Percentiles rank a stretch among this genome's conserved stretches.
Conservation (phyloP, 2,888 invertebrate genomes). For the Zelleria hepariella region DNA sequence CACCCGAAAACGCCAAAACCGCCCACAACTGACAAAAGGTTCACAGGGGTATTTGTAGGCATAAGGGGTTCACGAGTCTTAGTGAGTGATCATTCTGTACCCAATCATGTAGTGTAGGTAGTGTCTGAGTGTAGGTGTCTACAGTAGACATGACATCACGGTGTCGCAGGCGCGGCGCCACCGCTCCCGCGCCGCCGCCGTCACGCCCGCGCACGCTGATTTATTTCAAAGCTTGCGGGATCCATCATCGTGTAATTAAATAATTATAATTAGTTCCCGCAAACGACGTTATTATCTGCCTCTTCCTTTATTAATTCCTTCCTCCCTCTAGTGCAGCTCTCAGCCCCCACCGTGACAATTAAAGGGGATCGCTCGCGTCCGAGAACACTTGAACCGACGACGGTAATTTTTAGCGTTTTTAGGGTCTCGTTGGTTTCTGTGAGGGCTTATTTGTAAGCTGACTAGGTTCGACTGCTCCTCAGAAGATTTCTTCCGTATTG, state of each 20-base stretch:
- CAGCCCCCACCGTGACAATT: conserved; percentile 32
- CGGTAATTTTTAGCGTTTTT: conserved; percentile 41
- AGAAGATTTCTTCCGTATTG: too few species aligned
- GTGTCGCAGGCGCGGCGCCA: not conserved
- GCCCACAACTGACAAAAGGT: too few species aligned
- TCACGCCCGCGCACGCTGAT: not conserved
- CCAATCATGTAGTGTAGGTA: too few species aligned
- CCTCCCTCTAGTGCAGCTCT: not conserved
- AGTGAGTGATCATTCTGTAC: too few species aligned
- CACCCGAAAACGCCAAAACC: too few species aligned
- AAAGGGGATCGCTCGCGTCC: conserved; percentile 54
- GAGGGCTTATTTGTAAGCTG: too few species aligned
- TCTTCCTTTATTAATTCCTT: not conserved
- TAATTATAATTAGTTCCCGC: not conserved
- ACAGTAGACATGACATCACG: not conserved
- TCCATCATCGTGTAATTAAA: not conserved
- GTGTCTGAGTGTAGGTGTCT: not conserved
- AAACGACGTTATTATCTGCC: not conserved
- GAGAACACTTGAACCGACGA: conserved; percentile 25
- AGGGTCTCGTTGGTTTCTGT: conserved; percentile 19
- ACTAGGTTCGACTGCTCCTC: too few species aligned
- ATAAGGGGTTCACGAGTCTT: too few species aligned
- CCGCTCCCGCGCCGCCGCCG: not conserved
- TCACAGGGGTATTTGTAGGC: too few species aligned
- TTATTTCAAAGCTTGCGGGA: not conserved